phyloP scores from a whole-genome alignment of 64 coral and sea anemone species.

The Astreopora myriophthalma region DNA sequence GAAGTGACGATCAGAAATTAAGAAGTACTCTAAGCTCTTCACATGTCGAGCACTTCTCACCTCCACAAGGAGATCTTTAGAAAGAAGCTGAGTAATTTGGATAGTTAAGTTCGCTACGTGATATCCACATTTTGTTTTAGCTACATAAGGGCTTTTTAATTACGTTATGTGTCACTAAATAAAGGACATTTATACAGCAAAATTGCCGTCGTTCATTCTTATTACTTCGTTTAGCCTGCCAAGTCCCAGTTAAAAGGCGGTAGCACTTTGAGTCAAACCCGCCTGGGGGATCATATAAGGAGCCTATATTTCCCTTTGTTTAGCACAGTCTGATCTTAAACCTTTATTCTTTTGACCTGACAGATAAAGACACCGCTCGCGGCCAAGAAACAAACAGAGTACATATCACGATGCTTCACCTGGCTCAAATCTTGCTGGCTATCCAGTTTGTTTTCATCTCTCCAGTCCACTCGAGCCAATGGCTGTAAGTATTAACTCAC shows the following conservation, averaged over 20 bases:
- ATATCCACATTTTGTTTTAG: background rate
- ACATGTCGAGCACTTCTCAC: no score
- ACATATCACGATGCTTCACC: background rate
- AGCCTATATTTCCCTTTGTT: constrained; percentile 20
- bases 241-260: background rate
- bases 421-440: background rate
- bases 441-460: background rate
- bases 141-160: background rate
- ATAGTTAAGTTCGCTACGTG: background rate
- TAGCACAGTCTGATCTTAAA: constrained; percentile 34
- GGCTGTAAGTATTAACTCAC: constrained; percentile 52
- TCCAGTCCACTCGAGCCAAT: constrained; percentile 25
- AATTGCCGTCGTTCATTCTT: background rate
- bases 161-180: background rate
- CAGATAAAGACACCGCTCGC: constrained; percentile 3
- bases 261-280: constrained; percentile 9
- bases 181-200: background rate
- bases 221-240: background rate
- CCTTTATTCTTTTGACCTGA: constrained; percentile 1
- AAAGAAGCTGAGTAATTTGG: no score
- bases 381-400: background rate
- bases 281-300: background rate
- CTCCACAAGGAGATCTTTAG: no score
- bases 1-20: constrained; percentile 30
- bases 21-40: background rate